phyloP scores from a whole-genome alignment of 53 echinoderm and acorn worm genomes.

The Patiria pectinifera region DNA sequence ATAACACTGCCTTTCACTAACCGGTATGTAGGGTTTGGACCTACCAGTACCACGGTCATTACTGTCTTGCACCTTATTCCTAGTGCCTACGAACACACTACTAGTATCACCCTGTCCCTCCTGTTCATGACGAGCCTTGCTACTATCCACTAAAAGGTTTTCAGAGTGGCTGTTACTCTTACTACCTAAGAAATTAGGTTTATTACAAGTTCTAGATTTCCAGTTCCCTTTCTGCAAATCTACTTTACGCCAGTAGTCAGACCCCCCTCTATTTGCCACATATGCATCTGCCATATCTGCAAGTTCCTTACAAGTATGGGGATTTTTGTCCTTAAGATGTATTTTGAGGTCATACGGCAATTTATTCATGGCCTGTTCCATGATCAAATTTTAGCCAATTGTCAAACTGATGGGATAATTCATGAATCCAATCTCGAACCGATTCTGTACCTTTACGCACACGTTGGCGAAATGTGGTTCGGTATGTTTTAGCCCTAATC shows the following conservation, averaged over 20 bases:
- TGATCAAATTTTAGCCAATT: constrained; percentile 44
- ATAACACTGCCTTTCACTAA: neutral
- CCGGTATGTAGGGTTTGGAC: neutral
- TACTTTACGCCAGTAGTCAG: constrained; percentile 5
- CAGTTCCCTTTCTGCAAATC: too few species aligned
- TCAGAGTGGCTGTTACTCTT: neutral
- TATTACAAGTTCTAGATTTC: neutral
- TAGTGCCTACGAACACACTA: neutral
- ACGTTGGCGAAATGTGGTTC: neutral
- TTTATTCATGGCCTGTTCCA: constrained; percentile 41
- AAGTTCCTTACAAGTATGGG: too few species aligned
- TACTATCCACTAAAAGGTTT: neutral
- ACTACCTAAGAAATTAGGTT: neutral
- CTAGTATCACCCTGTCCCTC: neutral
- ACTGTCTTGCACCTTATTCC: neutral
- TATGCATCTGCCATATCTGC: constrained; percentile 9
- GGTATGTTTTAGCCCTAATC: constrained; percentile 34
- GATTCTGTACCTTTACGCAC: neutral
- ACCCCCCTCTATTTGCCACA: neutral
- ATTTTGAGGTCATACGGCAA: constrained; percentile 47
- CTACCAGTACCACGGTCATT: neutral
- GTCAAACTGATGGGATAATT: neutral
- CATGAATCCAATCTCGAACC: constrained; percentile 6
- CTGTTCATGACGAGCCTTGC: neutral
- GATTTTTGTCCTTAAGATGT: constrained; percentile 32